These are phyloP conservation scores for Parnassius orleans DNA, from an alignment of 2,888 invertebrate species.

Conservation along the genomic window DNA sequence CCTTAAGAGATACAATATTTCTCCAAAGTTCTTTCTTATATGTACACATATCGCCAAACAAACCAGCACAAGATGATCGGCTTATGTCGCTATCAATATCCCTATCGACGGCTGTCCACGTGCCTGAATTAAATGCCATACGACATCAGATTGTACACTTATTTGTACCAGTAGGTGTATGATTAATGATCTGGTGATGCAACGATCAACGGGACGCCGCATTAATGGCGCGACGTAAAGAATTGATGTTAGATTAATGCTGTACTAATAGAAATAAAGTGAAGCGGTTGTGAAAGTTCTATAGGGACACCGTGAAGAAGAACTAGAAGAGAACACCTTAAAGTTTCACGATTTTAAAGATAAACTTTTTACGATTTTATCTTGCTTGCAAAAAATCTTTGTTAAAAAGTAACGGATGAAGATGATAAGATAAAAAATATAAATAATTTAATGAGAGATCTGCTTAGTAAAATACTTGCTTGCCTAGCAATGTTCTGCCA, in stretches of 20 bases:
- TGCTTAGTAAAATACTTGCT: background rate
- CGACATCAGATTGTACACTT: slow-evolving; percentile 58
- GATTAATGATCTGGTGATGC: slow-evolving; percentile 54
- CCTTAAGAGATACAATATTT: no score
- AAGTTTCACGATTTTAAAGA: no score
- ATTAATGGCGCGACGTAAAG: slow-evolving; percentile 20
- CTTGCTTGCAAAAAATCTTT: no score
- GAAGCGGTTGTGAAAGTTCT: slow-evolving; percentile 10
- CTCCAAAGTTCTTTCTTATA: slow-evolving; percentile 30
- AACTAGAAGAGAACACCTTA: no score
- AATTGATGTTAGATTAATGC: slow-evolving; percentile 22
- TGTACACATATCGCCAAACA: slow-evolving; percentile 49
- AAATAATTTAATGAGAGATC: background rate
- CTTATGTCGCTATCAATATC: slow-evolving; percentile 56
- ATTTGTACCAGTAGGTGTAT: slow-evolving; percentile 52
- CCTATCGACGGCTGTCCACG: slow-evolving; percentile 56
- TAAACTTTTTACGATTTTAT: no score
- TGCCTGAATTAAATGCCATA: slow-evolving; percentile 55
- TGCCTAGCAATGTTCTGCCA: no score
- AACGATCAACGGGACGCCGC: slow-evolving; percentile 45
- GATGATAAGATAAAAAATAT: background rate
- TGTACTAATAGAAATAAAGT: slow-evolving; percentile 15
- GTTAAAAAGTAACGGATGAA: background rate
- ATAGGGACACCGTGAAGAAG: background rate
- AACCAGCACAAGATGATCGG: slow-evolving; percentile 55